These are phyloP conservation scores for Halotydeus destructor DNA, from an alignment of 1,140 invertebrate genomes.

Conservation along the genomic window DNA sequence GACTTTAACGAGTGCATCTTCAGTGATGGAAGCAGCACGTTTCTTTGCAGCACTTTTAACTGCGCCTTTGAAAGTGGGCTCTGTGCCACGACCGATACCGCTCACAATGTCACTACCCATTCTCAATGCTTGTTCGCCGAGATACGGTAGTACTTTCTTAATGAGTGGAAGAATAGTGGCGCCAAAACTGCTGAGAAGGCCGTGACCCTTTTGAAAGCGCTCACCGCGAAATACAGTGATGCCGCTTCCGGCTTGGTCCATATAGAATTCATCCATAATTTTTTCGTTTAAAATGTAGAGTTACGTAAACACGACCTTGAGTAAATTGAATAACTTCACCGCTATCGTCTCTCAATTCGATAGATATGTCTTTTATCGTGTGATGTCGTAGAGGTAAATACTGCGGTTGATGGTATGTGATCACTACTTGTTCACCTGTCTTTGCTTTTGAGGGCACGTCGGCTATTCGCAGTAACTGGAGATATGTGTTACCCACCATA, in stretches of 20 bases:
- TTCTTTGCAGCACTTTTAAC: too few relatives aligned
- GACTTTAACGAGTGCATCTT: too few relatives aligned
- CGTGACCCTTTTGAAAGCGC: conserved; percentile 1
- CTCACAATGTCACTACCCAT: background rate
- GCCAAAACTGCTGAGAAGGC: background rate
- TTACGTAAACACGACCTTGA: background rate
- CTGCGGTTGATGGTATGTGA: background rate
- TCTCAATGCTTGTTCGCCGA: background rate
- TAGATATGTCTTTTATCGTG: background rate
- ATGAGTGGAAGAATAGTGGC: too few relatives aligned
- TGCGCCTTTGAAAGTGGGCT: too few relatives aligned
- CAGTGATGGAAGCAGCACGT: too few relatives aligned
- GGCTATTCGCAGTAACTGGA: background rate
- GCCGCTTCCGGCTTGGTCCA: conserved; percentile 1
- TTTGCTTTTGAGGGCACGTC: background rate
- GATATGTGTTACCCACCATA: conserved; percentile 1
- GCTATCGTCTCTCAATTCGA: conserved; percentile 1
- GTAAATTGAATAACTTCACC: background rate
- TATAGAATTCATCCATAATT: conserved; percentile 1
- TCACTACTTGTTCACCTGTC: background rate
- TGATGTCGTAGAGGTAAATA: background rate
- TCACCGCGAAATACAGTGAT: background rate
- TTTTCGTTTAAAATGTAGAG: conserved; percentile 3
- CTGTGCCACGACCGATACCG: background rate
- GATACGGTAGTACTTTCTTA: background rate